These are phyloP conservation scores for Melikaiella ostensackeni DNA, from an alignment of 2,888 invertebrate genomes.

Conservation along the genomic window DNA sequence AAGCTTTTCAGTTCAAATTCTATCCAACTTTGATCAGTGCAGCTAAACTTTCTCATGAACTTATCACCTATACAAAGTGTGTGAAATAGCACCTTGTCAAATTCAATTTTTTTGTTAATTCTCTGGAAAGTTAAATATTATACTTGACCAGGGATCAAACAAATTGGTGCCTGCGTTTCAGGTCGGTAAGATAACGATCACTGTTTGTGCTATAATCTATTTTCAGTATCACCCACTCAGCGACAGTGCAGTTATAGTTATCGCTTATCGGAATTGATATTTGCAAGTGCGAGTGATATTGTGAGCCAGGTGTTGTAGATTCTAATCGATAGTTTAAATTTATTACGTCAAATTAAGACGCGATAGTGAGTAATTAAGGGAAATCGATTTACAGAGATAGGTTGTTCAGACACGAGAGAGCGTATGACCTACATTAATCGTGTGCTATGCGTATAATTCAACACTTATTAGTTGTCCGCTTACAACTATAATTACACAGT, in stretches of 20 bases:
- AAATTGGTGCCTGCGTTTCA: not conserved
- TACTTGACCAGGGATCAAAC: not conserved
- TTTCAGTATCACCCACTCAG: slow-evolving; percentile 10
- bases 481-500: slow-evolving; percentile 27
- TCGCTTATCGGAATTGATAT: not conserved
- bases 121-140: not conserved
- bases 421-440: slow-evolving; percentile 22
- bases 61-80: too few species aligned
- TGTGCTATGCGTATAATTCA: slow-evolving; percentile 24
- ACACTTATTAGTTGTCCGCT: slow-evolving; percentile 28
- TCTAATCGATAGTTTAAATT: slow-evolving; percentile 33
- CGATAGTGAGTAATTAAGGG: slow-evolving; percentile 23
- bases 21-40: too few species aligned
- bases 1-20: too few species aligned
- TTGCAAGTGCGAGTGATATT: not conserved
- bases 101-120: not conserved
- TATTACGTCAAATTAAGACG: slow-evolving; percentile 33
- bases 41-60: too few species aligned
- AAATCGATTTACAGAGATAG: slow-evolving; percentile 38
- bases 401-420: not conserved
- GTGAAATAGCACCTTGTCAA: not conserved
- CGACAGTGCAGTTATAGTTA: not conserved
- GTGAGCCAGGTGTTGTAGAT: slow-evolving; percentile 11
- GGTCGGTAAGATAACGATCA: not conserved
- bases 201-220: not conserved